Conservation (phyloP, 37 sponge, comb jelly and placozoan species). For the Mnemiopsis leidyi region DNA sequence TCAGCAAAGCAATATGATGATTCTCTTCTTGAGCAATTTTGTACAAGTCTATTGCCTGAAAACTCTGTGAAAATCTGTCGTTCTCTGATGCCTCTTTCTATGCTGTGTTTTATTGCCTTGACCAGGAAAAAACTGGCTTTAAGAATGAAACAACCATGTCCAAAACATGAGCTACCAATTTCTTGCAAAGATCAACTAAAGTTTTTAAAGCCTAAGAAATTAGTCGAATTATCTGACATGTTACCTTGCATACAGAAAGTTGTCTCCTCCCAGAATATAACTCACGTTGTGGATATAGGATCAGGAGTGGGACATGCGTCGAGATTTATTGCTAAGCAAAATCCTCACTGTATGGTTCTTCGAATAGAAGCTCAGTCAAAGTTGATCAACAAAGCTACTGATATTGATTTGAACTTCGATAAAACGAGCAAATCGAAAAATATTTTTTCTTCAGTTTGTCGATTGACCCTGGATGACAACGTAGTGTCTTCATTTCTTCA, state of each 20-base stretch:
- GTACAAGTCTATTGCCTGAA: background rate
- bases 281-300: slow-evolving; percentile 39
- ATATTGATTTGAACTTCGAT: slow-evolving; percentile 4
- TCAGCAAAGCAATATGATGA: background rate
- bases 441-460: background rate
- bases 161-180: background rate
- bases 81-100: background rate
- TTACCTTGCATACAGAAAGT: background rate
- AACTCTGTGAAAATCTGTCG: background rate
- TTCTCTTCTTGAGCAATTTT: background rate
- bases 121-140: background rate
- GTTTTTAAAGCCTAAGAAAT: slow-evolving; percentile 24
- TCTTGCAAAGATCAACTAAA: slow-evolving; percentile 24
- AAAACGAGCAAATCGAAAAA: background rate
- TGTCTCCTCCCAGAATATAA: background rate
- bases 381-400: background rate
- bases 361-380: slow-evolving; percentile 28
- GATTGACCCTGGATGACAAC: background rate
- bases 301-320: slow-evolving; percentile 45
- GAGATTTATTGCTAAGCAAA: slow-evolving; percentile 46
- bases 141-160: background rate
- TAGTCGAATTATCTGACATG: background rate
- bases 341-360: background rate
- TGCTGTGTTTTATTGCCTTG: slow-evolving; percentile 17
- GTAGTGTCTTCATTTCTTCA: background rate